These are phyloP conservation scores for Tamias sibiricus DNA, from an alignment of 2,113 vertebrate species.

Conservation along the genomic window DNA sequence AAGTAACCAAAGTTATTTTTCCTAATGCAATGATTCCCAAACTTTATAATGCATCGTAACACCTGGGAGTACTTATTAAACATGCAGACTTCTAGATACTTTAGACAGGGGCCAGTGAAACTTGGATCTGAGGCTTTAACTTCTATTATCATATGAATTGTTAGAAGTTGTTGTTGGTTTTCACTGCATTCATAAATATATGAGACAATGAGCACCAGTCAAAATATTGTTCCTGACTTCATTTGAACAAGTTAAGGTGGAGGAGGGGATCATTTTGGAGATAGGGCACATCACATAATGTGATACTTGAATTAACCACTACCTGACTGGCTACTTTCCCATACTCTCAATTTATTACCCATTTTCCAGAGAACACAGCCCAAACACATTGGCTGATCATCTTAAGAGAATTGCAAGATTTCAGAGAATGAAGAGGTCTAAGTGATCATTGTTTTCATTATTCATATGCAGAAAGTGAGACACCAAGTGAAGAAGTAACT, in stretches of 20 bases:
- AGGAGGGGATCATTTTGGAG: background rate
- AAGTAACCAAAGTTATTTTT: background rate
- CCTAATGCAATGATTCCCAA: background rate
- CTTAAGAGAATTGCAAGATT: background rate
- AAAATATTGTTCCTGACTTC: background rate
- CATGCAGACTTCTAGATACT: background rate
- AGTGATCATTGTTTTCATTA: background rate
- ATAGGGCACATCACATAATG: background rate
- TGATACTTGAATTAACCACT: background rate
- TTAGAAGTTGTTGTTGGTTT: background rate
- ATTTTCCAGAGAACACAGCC: background rate
- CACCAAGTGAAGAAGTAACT: background rate
- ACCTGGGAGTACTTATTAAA: background rate
- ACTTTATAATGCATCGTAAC: background rate
- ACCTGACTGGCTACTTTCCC: background rate
- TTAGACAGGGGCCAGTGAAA: background rate
- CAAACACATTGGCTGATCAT: background rate
- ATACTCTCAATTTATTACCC: background rate
- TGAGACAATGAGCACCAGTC: background rate
- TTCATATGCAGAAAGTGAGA: background rate
- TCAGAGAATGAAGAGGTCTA: background rate
- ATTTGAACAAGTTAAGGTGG: background rate
- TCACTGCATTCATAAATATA: constrained; percentile 1
- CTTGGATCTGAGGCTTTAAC: background rate
- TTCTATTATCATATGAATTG: background rate